Conservation (phyloP, 1,140 invertebrate genomes). For the Bombus pyrosoma region DNA sequence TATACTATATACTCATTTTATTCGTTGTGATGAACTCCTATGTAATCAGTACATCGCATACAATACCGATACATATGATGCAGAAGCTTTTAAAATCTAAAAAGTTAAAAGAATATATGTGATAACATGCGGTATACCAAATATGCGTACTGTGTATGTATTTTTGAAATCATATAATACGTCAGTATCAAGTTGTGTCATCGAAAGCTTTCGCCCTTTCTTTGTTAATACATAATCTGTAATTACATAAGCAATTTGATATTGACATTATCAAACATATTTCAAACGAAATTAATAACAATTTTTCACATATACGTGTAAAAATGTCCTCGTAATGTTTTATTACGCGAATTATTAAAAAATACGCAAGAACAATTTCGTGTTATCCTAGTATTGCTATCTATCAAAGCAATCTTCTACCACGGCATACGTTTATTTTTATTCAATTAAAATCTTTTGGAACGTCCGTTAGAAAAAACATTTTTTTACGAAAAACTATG, state of each 20-base stretch:
- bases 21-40: neutral
- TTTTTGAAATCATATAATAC: neutral
- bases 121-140: neutral
- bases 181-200: neutral
- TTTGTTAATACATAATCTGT: neutral
- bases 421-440: too few relatives aligned
- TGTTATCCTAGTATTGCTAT: too few relatives aligned
- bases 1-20: neutral
- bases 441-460: too few relatives aligned
- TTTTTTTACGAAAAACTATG: too few relatives aligned
- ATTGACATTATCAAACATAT: neutral
- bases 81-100: conserved; percentile 49
- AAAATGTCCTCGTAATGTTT: too few relatives aligned
- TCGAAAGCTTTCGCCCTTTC: neutral
- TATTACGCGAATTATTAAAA: too few relatives aligned
- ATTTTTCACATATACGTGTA: neutral
- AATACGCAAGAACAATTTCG: neutral
- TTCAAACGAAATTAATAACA: too few relatives aligned
- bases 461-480: too few relatives aligned
- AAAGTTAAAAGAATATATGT: conserved; percentile 12
- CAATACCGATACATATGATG: conserved; percentile 48
- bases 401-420: too few relatives aligned
- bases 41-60: conserved; percentile 40
- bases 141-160: neutral
- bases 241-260: neutral